Percentiles rank a stretch among this genome's conserved stretches.
phyloP scores from a whole-genome alignment of 1,140 invertebrate species.

The Anoplolepis gracilipes region DNA sequence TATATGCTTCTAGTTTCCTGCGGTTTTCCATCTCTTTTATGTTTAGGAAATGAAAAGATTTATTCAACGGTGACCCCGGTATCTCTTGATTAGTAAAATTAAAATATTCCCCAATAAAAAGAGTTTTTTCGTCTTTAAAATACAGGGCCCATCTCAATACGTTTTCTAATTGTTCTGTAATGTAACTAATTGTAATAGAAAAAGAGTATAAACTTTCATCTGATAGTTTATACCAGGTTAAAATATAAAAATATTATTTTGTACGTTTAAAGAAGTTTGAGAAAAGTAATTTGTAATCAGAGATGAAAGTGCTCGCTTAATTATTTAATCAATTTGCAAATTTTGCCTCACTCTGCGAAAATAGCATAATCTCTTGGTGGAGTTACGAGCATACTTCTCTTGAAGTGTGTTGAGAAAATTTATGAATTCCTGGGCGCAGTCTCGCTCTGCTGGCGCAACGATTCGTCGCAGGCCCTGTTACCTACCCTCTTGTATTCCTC shows the following conservation, averaged over 20 bases:
- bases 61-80: background rate
- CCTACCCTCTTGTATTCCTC: slow-evolving; percentile 14
- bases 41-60: slow-evolving; percentile 28
- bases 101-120: slow-evolving; percentile 2
- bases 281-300: background rate
- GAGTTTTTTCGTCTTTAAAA: background rate
- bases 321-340: slow-evolving; percentile 39
- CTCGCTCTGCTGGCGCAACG: background rate
- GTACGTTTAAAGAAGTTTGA: background rate
- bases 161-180: background rate
- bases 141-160: background rate
- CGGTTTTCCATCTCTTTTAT: background rate
- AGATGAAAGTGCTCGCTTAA: background rate
- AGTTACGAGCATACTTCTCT: slow-evolving; percentile 1
- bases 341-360: background rate
- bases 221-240: background rate
- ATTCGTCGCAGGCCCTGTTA: slow-evolving; percentile 38
- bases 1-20: slow-evolving; percentile 31
- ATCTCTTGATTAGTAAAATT: background rate
- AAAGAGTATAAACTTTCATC: background rate
- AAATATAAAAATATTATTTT: background rate
- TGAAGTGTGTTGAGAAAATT: slow-evolving; percentile 34
- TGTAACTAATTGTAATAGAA: background rate
- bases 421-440: slow-evolving; percentile 42
- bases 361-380: background rate